Evolutionary conservation across 2,113 vertebrate species (phyloP).

Genomic region (Chaenogobius annularis): DNA sequence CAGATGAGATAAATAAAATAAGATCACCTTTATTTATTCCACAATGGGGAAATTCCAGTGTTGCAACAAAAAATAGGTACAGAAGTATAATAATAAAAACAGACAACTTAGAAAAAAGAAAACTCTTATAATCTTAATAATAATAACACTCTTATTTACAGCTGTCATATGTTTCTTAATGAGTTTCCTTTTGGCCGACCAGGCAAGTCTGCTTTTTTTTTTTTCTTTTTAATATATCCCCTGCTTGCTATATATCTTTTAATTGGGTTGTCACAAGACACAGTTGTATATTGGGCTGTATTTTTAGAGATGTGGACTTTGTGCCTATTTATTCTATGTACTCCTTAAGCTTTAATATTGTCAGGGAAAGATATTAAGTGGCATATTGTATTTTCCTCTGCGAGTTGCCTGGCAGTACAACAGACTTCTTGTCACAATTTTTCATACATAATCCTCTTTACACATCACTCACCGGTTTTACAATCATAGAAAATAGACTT

Average conservation of each 20-base stretch:
- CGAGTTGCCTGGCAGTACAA: constrained; percentile 26
- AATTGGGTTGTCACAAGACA: background rate
- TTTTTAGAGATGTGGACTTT: background rate
- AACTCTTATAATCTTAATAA: too few species aligned
- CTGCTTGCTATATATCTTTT: background rate
- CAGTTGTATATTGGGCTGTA: background rate
- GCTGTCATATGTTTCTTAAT: too few species aligned
- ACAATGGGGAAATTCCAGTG: too few species aligned
- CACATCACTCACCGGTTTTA: constrained; percentile 13
- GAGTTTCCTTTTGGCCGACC: too few species aligned
- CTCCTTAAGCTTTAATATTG: background rate
- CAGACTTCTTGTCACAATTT: constrained; percentile 26
- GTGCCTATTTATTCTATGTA: background rate
- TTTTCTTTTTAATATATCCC: too few species aligned
- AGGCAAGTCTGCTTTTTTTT: too few species aligned
- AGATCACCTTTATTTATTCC: too few species aligned
- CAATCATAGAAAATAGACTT: constrained; percentile 9
- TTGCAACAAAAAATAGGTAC: too few species aligned
- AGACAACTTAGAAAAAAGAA: too few species aligned
- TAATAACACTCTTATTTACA: too few species aligned
- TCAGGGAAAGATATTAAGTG: constrained; percentile 24
- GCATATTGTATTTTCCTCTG: constrained; percentile 25
- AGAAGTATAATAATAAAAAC: too few species aligned
- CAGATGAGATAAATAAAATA: too few species aligned
- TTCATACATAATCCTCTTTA: constrained; percentile 22